Conservation (phyloP, 2,888 invertebrate species). For the Spodoptera picta region DNA sequence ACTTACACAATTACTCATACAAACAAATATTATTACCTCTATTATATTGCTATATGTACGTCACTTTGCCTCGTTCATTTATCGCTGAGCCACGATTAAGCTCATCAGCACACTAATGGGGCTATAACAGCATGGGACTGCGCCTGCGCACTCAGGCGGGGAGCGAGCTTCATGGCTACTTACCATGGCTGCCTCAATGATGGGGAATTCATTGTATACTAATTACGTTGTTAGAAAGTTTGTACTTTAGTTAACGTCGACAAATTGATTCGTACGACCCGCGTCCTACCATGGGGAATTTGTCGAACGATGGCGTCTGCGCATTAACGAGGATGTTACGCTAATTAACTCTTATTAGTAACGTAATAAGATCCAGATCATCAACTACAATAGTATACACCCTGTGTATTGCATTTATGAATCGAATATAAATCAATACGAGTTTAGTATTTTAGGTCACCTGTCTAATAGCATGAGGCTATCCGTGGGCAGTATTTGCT, state of each 20-base stretch:
- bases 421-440: no score
- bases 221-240: constrained; percentile 46
- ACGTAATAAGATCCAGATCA: no score
- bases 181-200: constrained; percentile 22
- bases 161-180: constrained; percentile 23
- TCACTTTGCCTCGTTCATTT: constrained; percentile 4
- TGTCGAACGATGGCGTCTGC: not conserved
- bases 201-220: constrained; percentile 38
- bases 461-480: not conserved
- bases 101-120: constrained; percentile 30
- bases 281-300: no score
- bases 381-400: no score
- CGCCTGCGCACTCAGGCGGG: constrained; percentile 42
- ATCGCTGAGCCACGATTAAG: constrained; percentile 7
- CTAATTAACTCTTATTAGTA: no score
- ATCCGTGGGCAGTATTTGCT: constrained; percentile 11
- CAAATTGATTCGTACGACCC: constrained; percentile 32
- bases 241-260: constrained; percentile 17
- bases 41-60: not conserved
- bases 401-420: no score
- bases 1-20: not conserved
- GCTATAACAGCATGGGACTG: constrained; percentile 27
- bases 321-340: no score
- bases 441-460: no score
- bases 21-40: not conserved